phyloP scores from a whole-genome alignment of 2,797 vertebrate species.

The Gymnocypris eckloni region DNA sequence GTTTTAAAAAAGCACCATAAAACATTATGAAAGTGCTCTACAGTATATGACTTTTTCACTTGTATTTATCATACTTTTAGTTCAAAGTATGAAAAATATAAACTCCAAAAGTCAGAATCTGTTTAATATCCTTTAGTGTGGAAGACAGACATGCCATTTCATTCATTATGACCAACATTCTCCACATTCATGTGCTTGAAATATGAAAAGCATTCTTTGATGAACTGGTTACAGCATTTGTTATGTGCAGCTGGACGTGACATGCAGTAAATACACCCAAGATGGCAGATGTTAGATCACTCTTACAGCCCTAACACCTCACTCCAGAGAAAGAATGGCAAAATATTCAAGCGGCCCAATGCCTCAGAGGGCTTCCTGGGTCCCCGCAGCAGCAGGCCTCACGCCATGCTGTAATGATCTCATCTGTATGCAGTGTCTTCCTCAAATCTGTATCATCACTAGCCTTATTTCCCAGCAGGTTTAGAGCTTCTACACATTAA shows the following conservation, averaged over 20 bases:
- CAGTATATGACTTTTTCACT: background rate
- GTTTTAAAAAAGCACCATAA: too few species aligned
- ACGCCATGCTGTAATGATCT: constrained; percentile 71
- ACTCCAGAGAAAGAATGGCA: background rate
- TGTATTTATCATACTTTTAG: background rate
- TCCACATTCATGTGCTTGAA: background rate
- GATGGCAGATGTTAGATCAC: constrained; percentile 10
- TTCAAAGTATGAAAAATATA: background rate
- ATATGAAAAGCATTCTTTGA: background rate
- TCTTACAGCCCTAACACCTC: background rate
- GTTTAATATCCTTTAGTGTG: background rate
- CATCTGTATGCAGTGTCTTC: constrained; percentile 77
- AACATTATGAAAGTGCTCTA: background rate
- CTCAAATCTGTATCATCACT: constrained; percentile 66
- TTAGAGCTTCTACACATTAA: constrained; percentile 53
- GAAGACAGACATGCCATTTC: background rate
- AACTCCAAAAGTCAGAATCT: too few species aligned
- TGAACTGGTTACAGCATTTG: background rate
- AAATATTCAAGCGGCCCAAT: background rate
- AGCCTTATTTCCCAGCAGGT: constrained; percentile 63
- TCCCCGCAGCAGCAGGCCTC: constrained; percentile 55
- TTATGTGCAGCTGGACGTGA: background rate
- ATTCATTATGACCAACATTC: background rate
- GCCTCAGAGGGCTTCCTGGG: background rate
- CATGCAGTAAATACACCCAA: background rate